These are phyloP conservation scores for Tetanocera ferruginea DNA, from an alignment of 2,888 invertebrate genomes.

Conservation along the genomic window DNA sequence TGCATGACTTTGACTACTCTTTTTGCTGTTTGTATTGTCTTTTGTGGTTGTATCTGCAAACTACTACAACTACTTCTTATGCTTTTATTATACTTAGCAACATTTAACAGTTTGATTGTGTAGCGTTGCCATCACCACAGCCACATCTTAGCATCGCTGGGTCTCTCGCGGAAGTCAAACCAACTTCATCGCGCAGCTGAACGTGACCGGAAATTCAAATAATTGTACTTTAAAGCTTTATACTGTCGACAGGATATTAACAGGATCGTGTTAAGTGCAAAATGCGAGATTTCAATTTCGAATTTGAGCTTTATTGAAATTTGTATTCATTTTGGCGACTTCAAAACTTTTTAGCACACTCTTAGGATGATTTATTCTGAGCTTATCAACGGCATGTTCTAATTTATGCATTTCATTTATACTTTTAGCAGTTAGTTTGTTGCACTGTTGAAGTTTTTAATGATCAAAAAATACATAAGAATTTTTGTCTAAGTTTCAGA, in stretches of 20 bases:
- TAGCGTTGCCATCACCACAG: not conserved
- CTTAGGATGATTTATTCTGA: too few species aligned
- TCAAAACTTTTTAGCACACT: too few species aligned
- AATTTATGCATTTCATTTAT: too few species aligned
- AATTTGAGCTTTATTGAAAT: not conserved
- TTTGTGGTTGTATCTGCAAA: not conserved
- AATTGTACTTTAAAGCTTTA: constrained; percentile 16
- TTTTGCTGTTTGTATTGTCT: not conserved
- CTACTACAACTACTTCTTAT: not conserved
- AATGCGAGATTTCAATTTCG: constrained; percentile 3
- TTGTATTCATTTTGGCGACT: too few species aligned
- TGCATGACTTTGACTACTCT: not conserved
- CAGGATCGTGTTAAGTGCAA: constrained; percentile 21
- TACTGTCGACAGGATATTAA: constrained; percentile 28
- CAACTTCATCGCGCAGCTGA: not conserved
- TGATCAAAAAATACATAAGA: too few species aligned
- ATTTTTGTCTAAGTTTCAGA: too few species aligned
- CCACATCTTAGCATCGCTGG: not conserved
- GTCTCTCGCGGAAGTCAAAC: not conserved
- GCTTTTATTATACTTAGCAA: not conserved
- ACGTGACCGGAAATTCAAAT: constrained; percentile 31
- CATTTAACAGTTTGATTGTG: not conserved
- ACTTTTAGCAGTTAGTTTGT: too few species aligned
- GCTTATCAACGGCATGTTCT: too few species aligned
- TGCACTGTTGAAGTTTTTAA: too few species aligned